These are phyloP conservation scores for Drosophila pruinosa DNA, from an alignment of 1,140 invertebrate genomes.

Conservation along the genomic window DNA sequence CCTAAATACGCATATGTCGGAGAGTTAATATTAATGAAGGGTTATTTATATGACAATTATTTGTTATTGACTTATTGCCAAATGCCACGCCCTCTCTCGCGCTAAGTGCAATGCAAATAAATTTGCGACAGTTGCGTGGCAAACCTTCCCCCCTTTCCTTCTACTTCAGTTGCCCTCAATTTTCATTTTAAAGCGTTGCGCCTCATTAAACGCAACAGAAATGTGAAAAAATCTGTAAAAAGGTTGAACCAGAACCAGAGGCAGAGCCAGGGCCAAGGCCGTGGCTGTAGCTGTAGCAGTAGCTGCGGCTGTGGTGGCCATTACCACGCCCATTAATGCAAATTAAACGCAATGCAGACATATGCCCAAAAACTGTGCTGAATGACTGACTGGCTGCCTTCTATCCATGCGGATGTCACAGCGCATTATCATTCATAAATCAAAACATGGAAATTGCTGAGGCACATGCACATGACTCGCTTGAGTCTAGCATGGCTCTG, in stretches of 20 bases:
- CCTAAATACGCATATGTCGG: conserved; percentile 19
- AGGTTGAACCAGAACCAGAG: no score
- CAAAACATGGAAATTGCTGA: conserved; percentile 74
- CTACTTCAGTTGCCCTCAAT: conserved; percentile 7
- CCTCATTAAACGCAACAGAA: conserved; percentile 58
- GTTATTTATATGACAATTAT: conserved; percentile 45
- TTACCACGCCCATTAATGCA: conserved; percentile 82
- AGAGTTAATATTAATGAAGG: conserved; percentile 34
- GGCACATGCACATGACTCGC: conserved; percentile 25
- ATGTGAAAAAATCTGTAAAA: conserved; percentile 24
- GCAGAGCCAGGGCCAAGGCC: conserved; percentile 15
- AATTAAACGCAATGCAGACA: conserved; percentile 80
- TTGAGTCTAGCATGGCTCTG: no score
- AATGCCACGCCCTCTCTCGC: conserved; percentile 44
- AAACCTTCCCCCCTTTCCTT: background rate
- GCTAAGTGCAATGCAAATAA: conserved; percentile 42
- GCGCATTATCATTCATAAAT: conserved; percentile 82
- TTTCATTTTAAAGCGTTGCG: conserved; percentile 52
- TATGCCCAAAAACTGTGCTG: conserved; percentile 61
- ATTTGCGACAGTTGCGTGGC: conserved; percentile 54
- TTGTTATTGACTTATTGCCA: conserved; percentile 58
- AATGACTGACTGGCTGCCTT: background rate
- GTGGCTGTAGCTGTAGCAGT: no score
- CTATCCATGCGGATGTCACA: conserved; percentile 57
- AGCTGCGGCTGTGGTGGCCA: conserved; percentile 33